Conservation (phyloP, 2,888 invertebrate genomes). For the Caradrina clavipalpis region DNA sequence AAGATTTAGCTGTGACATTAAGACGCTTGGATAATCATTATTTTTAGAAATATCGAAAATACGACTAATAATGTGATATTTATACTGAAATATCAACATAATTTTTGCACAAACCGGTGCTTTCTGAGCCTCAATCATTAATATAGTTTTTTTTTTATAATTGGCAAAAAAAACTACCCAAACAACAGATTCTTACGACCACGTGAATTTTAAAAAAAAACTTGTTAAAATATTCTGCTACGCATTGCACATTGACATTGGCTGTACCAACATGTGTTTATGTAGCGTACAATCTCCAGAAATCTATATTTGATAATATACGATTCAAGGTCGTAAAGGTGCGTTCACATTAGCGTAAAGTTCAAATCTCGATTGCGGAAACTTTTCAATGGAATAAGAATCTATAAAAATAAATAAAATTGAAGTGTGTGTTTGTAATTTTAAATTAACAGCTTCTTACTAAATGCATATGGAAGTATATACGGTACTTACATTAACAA, state of each 20-base stretch:
- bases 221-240: neutral
- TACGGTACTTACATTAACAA: no score
- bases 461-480: no score
- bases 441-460: no score
- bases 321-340: conserved; percentile 43
- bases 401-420: no score
- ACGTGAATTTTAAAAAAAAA: conserved; percentile 1
- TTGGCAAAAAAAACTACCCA: neutral
- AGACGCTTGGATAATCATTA: conserved; percentile 8
- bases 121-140: neutral
- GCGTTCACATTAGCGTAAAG: conserved; percentile 22
- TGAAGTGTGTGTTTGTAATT: no score
- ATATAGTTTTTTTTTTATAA: neutral
- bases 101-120: conserved; percentile 2
- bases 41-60: conserved; percentile 9
- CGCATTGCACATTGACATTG: conserved; percentile 14
- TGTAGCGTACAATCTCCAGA: conserved; percentile 37
- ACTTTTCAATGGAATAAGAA: conserved; percentile 9
- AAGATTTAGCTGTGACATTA: neutral
- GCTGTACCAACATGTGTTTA: neutral
- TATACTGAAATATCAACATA: neutral
- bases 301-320: conserved; percentile 45
- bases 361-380: conserved; percentile 43
- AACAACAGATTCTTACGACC: neutral
- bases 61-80: neutral